These are phyloP conservation scores for Cochlearius cochlearius DNA, from an alignment of 2,113 vertebrate species.

Conservation along the genomic window DNA sequence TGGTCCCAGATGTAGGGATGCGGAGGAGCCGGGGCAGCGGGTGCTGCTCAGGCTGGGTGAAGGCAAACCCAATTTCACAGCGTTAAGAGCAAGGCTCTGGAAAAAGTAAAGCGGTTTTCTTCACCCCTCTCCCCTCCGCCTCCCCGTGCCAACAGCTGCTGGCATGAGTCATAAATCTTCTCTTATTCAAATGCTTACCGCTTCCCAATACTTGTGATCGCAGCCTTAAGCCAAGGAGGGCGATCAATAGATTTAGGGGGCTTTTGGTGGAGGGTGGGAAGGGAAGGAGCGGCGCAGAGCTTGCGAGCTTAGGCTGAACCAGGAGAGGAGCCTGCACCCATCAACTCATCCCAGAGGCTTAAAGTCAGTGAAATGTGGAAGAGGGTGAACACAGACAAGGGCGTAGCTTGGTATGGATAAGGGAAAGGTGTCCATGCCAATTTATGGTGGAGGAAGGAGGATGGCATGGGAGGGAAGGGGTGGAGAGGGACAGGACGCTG, in stretches of 20 bases:
- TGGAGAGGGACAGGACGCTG: not conserved
- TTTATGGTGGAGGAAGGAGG: not conserved
- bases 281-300: not conserved
- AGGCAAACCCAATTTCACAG: not conserved
- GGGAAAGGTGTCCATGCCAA: not conserved
- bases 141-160: not conserved
- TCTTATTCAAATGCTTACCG: not conserved
- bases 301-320: fast-evolving
- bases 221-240: not conserved
- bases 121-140: not conserved
- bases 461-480: not conserved
- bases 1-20: not conserved
- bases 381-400: not conserved
- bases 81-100: not conserved
- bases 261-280: not conserved
- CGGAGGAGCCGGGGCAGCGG: not conserved
- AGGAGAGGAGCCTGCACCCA: not conserved
- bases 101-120: not conserved
- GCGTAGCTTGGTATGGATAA: not conserved
- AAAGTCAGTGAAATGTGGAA: fast-evolving
- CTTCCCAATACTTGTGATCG: not conserved
- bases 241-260: not conserved
- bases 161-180: slow-evolving; percentile 6
- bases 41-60: not conserved
- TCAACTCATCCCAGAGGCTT: not conserved